Conservation (phyloP, 2,113 vertebrate species). For the Prolemur simus region DNA sequence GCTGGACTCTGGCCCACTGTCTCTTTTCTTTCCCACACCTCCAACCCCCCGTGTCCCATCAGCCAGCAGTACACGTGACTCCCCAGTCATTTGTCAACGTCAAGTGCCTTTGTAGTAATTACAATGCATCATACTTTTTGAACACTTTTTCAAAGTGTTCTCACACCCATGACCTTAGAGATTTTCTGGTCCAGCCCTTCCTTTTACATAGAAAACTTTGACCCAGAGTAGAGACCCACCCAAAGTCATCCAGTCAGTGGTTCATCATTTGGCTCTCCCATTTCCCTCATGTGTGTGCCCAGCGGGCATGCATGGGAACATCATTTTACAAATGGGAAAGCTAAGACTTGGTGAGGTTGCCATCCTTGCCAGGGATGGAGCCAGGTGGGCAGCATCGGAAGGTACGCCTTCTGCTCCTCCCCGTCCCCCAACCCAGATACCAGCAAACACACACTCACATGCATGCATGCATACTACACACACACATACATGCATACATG, state of each 20-base stretch:
- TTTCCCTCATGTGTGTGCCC: neutral
- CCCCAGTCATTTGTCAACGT: slow-evolving; percentile 61
- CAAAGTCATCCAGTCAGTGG: neutral
- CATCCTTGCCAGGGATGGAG: neutral
- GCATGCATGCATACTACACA: neutral
- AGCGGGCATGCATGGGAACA: too few species aligned
- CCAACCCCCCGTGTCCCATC: neutral
- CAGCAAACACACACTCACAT: neutral
- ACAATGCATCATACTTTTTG: slow-evolving; percentile 47
- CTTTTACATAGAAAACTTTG: slow-evolving; percentile 61
- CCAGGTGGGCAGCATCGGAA: neutral
- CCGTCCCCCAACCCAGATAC: neutral
- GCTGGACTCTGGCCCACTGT: neutral
- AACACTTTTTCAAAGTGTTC: slow-evolving; percentile 54
- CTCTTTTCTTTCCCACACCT: neutral
- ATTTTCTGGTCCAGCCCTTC: slow-evolving; percentile 69
- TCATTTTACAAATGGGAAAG: neutral
- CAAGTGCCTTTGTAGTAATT: slow-evolving; percentile 57
- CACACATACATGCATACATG: too few species aligned
- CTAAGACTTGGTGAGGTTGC: neutral
- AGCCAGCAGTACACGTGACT: neutral
- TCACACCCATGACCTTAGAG: slow-evolving; percentile 50
- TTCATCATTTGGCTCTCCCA: neutral
- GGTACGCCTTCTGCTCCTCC: neutral
- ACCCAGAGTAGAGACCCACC: neutral